phyloP scores from a whole-genome alignment of 2,888 invertebrate species.

The Hirtodrosophila cameraria region DNA sequence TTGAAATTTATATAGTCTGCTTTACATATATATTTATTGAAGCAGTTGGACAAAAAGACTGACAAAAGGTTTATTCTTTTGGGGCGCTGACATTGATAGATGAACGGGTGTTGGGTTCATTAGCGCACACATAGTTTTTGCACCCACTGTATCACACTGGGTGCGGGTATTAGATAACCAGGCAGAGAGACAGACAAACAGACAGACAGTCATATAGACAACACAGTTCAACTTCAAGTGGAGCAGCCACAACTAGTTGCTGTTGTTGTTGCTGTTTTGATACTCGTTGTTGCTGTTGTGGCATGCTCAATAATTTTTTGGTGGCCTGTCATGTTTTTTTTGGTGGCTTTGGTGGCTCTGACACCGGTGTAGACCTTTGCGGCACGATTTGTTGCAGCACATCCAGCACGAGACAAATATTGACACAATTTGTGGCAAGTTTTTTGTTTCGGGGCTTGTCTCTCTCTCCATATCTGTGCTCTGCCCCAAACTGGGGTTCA shows the following conservation, averaged over 20 bases:
- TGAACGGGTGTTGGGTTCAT: constrained; percentile 68
- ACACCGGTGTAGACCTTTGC: constrained; percentile 83
- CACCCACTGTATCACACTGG: constrained; percentile 64
- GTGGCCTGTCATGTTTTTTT: constrained; percentile 73
- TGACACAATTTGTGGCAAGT: constrained; percentile 76
- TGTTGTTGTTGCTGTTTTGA: constrained; percentile 17
- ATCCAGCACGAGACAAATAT: constrained; percentile 77
- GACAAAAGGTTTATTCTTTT: constrained; percentile 70
- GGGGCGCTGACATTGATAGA: constrained; percentile 74
- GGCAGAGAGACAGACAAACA: neutral
- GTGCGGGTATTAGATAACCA: constrained; percentile 67
- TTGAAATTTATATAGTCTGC: constrained; percentile 55
- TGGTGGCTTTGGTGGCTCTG: constrained; percentile 57
- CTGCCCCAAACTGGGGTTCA: constrained; percentile 46
- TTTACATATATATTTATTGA: too few relatives aligned
- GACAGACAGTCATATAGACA: neutral
- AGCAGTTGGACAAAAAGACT: too few relatives aligned
- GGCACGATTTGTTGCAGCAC: constrained; percentile 84
- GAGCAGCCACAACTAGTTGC: constrained; percentile 38
- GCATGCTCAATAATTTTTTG: constrained; percentile 74
- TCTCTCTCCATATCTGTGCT: constrained; percentile 7
- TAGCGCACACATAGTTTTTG: constrained; percentile 71
- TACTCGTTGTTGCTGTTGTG: constrained; percentile 32
- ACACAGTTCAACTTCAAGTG: constrained; percentile 36
- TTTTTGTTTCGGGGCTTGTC: constrained; percentile 39